phyloP scores from a whole-genome alignment of 1,140 invertebrate genomes.

The Drosophila hydei region DNA sequence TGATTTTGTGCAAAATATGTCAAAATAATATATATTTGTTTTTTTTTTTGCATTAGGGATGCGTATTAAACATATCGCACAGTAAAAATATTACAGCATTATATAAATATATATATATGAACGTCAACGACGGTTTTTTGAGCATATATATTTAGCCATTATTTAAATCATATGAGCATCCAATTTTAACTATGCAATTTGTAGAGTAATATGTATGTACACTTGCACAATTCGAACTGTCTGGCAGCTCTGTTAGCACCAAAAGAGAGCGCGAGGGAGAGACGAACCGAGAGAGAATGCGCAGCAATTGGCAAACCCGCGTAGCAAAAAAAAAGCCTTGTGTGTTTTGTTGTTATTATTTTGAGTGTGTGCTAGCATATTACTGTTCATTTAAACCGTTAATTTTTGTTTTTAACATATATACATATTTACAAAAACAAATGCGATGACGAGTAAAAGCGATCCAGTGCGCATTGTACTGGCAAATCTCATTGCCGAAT shows the following conservation, averaged over 20 bases:
- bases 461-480: slow-evolving; percentile 60
- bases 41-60: too few relatives aligned
- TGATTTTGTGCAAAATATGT: too few relatives aligned
- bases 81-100: too few relatives aligned
- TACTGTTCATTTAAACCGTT: slow-evolving; percentile 32
- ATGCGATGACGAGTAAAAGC: slow-evolving; percentile 31
- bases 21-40: too few relatives aligned
- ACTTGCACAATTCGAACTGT: not conserved
- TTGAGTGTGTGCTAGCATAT: slow-evolving; percentile 15
- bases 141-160: too few relatives aligned
- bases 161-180: too few relatives aligned
- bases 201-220: not conserved
- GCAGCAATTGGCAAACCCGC: slow-evolving; percentile 27
- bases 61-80: too few relatives aligned
- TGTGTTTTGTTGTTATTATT: slow-evolving; percentile 26
- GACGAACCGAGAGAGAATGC: slow-evolving; percentile 20
- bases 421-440: slow-evolving; percentile 18
- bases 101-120: not conserved
- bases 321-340: slow-evolving; percentile 5
- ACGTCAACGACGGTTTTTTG: too few relatives aligned
- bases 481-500: slow-evolving; percentile 50
- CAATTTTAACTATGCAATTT: too few relatives aligned
- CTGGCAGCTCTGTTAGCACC: slow-evolving; percentile 19
- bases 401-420: not conserved
- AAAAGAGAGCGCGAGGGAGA: slow-evolving; percentile 1